These are phyloP conservation scores for Ochropleura leucogaster DNA, from an alignment of 2,888 invertebrate genomes.

Conservation along the genomic window DNA sequence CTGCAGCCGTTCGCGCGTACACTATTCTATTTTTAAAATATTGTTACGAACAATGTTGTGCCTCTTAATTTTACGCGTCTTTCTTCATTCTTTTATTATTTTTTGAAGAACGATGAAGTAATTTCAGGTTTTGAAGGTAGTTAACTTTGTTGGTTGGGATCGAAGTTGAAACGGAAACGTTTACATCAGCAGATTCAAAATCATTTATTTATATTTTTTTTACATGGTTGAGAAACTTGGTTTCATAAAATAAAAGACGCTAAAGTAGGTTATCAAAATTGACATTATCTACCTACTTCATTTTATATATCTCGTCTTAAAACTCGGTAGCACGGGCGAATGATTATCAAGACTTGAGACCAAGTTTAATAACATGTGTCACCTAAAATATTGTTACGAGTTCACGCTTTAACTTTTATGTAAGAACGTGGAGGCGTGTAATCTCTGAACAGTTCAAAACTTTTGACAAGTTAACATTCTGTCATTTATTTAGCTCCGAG, in stretches of 20 bases:
- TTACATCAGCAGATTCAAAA: background rate
- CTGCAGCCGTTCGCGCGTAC: conserved; percentile 36
- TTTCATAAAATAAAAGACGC: conserved; percentile 9
- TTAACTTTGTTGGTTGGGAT: background rate
- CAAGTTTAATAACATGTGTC: conserved; percentile 42
- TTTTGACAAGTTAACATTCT: conserved; percentile 39
- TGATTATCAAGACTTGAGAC: conserved; percentile 32
- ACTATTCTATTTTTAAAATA: conserved; percentile 44
- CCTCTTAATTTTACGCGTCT: conserved; percentile 5
- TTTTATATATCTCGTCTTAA: conserved; percentile 22
- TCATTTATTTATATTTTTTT: background rate
- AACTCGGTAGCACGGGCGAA: conserved; percentile 28
- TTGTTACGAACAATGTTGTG: conserved; percentile 15
- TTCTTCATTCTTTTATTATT: background rate
- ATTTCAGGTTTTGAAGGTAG: background rate
- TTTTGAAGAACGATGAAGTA: conserved; percentile 1
- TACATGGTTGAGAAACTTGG: background rate
- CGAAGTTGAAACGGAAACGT: background rate
- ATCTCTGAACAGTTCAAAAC: conserved; percentile 31
- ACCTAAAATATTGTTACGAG: conserved; percentile 47
- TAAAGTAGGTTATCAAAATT: conserved; percentile 36
- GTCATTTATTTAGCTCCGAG: conserved; percentile 7
- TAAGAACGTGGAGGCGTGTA: conserved; percentile 25
- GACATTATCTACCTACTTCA: conserved; percentile 3
- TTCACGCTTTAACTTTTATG: conserved; percentile 43